Evolutionary conservation across 1,140 invertebrate genomes (phyloP).

Genomic region (Saccostrea glomerata): DNA sequence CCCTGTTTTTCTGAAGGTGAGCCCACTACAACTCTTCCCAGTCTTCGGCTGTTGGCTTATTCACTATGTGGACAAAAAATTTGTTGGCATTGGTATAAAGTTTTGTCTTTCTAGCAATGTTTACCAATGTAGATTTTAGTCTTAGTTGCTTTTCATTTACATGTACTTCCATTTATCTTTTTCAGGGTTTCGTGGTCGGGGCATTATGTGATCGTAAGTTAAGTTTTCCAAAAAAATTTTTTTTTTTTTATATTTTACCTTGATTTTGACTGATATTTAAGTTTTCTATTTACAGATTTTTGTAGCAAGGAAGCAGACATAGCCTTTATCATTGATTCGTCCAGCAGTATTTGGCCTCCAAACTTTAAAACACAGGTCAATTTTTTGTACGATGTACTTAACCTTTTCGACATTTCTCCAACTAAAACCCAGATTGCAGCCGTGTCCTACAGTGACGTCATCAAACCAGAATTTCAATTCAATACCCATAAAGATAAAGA

Average conservation of each 20-base stretch:
- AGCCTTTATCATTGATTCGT: slow-evolving; percentile 71
- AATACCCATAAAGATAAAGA: slow-evolving; percentile 55
- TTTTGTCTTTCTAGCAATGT: not conserved
- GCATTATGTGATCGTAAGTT: not conserved
- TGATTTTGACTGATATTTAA: not conserved
- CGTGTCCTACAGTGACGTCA: slow-evolving; percentile 61
- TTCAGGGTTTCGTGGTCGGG: not conserved
- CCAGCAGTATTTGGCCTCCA: slow-evolving; percentile 67
- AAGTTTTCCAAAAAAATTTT: not conserved
- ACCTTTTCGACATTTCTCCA: slow-evolving; percentile 63
- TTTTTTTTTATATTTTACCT: not conserved
- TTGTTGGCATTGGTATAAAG: not conserved
- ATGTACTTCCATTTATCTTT: not conserved
- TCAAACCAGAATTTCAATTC: slow-evolving; percentile 63
- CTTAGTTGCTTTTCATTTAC: not conserved
- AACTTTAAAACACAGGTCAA: slow-evolving; percentile 66
- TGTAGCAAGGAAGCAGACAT: slow-evolving; percentile 68
- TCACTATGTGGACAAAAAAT: not conserved
- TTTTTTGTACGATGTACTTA: slow-evolving; percentile 66
- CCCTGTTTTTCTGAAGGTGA: not conserved
- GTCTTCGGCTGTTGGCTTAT: not conserved
- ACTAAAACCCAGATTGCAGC: slow-evolving; percentile 62
- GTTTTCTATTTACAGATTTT: too few relatives aligned
- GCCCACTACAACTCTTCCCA: not conserved
- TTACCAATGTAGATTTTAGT: not conserved